phyloP scores from a whole-genome alignment of 2,888 invertebrate genomes.

The Drosophila longiperda region DNA sequence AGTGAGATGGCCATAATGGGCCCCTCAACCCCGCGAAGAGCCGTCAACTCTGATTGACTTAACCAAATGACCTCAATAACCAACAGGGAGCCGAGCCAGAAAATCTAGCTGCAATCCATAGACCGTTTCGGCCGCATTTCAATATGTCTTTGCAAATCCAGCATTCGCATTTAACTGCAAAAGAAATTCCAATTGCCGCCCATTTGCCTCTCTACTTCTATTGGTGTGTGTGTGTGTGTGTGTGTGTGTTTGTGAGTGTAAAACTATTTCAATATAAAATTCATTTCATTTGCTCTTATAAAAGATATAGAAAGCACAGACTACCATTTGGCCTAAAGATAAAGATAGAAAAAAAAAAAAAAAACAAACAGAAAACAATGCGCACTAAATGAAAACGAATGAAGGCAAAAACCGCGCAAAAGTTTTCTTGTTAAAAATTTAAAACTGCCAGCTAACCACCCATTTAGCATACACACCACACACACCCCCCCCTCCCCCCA shows the following conservation, averaged over 20 bases:
- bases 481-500: not conserved
- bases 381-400: constrained; percentile 68
- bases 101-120: constrained; percentile 12
- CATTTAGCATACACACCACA: constrained; percentile 29
- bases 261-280: constrained; percentile 79
- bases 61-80: not conserved
- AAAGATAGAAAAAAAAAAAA: constrained; percentile 7
- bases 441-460: constrained; percentile 45
- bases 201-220: not conserved
- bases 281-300: constrained; percentile 63
- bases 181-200: constrained; percentile 57
- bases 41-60: not conserved
- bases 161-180: constrained; percentile 44
- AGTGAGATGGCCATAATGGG: not conserved
- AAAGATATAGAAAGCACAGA: not conserved
- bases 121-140: constrained; percentile 17
- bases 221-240: not conserved
- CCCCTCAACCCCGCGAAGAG: not conserved
- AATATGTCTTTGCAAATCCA: constrained; percentile 36
- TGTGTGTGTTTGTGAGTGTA: constrained; percentile 31
- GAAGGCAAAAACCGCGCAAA: constrained; percentile 63
- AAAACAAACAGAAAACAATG: constrained; percentile 50
- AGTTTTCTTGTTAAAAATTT: constrained; percentile 67
- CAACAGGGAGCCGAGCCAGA: constrained; percentile 11
- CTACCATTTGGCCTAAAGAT: constrained; percentile 25